These are phyloP conservation scores for Drosophila buzzatii DNA, from an alignment of 2,888 invertebrate species.

Conservation along the genomic window DNA sequence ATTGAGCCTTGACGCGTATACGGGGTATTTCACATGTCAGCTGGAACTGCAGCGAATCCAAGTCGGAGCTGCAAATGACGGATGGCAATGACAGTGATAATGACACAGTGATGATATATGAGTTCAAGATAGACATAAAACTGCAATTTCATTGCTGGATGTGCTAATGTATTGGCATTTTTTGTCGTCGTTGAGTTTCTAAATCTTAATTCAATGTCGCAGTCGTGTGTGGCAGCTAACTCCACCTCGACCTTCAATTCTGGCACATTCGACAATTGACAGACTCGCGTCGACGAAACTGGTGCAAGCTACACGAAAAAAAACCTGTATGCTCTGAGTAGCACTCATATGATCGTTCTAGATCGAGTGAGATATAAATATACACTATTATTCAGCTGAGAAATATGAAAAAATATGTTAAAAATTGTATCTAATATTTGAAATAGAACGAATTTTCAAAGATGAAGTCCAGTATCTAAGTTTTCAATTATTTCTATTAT, in stretches of 20 bases:
- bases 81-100: constrained; percentile 67
- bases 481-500: background rate
- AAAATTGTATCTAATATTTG: background rate
- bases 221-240: constrained; percentile 30
- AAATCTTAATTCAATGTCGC: constrained; percentile 51
- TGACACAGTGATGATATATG: constrained; percentile 45
- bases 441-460: background rate
- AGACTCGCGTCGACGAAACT: constrained; percentile 27
- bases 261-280: constrained; percentile 45
- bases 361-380: background rate
- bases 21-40: constrained; percentile 92
- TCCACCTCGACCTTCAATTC: constrained; percentile 61
- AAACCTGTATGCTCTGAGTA: constrained; percentile 29
- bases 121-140: constrained; percentile 31
- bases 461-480: background rate
- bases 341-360: background rate
- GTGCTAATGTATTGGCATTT: constrained; percentile 37
- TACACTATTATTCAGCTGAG: background rate
- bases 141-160: constrained; percentile 63
- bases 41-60: constrained; percentile 93
- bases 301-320: constrained; percentile 38
- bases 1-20: constrained; percentile 92
- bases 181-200: constrained; percentile 4
- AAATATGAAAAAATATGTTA: background rate
- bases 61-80: constrained; percentile 88